Evolutionary conservation across 2,797 vertebrate species (phyloP).

Genomic region (Gambelia wislizenii): DNA sequence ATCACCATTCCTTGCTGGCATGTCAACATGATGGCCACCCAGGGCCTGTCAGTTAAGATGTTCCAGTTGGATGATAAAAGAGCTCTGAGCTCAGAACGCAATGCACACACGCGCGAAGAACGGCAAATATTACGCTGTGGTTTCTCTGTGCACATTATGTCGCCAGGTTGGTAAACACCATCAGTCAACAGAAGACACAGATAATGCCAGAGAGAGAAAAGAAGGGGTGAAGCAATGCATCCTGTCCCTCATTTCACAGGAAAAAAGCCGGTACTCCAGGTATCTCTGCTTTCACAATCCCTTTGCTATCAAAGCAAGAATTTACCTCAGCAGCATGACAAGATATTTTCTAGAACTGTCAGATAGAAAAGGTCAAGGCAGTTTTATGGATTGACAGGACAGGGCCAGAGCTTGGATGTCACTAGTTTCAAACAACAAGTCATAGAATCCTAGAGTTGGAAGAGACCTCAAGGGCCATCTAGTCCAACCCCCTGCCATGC

Average conservation of each 20-base stretch:
- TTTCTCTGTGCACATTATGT: conserved; percentile 14
- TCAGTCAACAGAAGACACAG: conserved; percentile 22
- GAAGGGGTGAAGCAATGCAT: conserved; percentile 22
- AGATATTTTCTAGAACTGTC: not conserved
- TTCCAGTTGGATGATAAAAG: not conserved
- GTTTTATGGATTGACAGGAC: not conserved
- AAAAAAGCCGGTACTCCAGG: conserved; percentile 17
- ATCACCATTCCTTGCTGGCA: not conserved
- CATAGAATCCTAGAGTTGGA: no score
- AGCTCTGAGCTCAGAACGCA: rapidly evolving
- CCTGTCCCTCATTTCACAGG: conserved; percentile 42
- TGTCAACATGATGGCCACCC: not conserved
- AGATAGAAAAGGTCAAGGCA: not conserved
- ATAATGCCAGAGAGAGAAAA: not conserved
- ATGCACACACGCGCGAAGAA: not conserved
- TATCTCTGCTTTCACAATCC: conserved; percentile 36
- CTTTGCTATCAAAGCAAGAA: not conserved
- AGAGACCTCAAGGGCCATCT: no score
- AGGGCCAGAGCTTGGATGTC: not conserved
- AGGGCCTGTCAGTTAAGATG: not conserved
- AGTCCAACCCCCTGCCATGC: no score
- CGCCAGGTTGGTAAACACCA: conserved; percentile 40
- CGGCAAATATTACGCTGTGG: not conserved
- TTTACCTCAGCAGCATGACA: not conserved
- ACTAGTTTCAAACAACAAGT: no score